phyloP scores from a whole-genome alignment of 2,888 invertebrate genomes.

The Archips xylosteana region DNA sequence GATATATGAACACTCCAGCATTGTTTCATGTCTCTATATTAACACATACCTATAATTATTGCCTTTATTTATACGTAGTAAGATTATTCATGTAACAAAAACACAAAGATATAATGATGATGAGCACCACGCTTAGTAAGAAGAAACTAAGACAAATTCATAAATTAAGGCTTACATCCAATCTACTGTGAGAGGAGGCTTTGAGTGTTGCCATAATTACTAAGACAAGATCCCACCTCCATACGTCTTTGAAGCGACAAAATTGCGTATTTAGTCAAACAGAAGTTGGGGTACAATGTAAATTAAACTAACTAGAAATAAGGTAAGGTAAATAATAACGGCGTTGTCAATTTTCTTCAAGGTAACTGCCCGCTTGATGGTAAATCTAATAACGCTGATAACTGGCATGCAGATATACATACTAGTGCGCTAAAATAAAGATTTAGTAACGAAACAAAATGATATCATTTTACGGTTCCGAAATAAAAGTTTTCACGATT shows the following conservation, averaged over 20 bases:
- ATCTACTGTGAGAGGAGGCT: background rate
- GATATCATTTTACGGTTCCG: too few relatives aligned
- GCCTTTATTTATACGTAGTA: background rate
- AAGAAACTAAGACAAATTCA: conserved; percentile 3
- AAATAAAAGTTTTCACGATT: background rate
- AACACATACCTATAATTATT: too few relatives aligned
- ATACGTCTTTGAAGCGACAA: conserved; percentile 10
- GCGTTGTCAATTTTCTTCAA: too few relatives aligned
- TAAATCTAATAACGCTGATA: too few relatives aligned
- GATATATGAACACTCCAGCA: too few relatives aligned
- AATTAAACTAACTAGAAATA: conserved; percentile 11
- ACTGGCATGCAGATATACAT: too few relatives aligned
- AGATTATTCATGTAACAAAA: background rate
- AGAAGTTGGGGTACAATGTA: conserved; percentile 13
- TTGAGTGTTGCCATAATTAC: conserved; percentile 15
- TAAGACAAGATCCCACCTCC: conserved; percentile 10
- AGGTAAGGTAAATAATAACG: background rate
- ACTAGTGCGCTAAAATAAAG: too few relatives aligned
- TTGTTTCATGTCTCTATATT: too few relatives aligned
- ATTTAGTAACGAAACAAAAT: too few relatives aligned
- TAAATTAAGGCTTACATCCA: background rate
- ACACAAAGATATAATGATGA: background rate
- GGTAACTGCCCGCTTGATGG: too few relatives aligned
- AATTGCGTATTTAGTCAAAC: conserved; percentile 18
- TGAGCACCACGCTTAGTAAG: background rate